Evolutionary conservation across 2,888 invertebrate species (phyloP), one percentile per base, ranked within the genome.

Genomic region (Halocaridina rubra): DNA sequence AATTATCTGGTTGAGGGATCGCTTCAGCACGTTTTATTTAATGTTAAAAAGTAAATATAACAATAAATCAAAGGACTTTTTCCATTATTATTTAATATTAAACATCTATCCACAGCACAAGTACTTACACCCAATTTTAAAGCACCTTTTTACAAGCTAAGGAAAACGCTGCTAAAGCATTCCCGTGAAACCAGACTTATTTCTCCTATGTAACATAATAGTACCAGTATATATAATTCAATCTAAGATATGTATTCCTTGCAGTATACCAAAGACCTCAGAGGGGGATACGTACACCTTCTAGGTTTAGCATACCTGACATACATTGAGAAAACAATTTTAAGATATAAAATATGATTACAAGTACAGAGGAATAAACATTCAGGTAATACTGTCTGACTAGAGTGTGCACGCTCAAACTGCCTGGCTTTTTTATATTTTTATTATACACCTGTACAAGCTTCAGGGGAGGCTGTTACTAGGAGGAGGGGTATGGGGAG

Each of bases 71-170:
- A 77, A 59, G 13, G 32, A 59, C 32, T 57, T 76, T 59, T 57
- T 57, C n/a, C n/a, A n/a, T n/a, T n/a, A n/a, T n/a, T n/a, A n/a
- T n/a, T n/a, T n/a, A n/a, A n/a, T n/a, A n/a, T n/a, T n/a, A n/a
- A n/a, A 76, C 27, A n/a, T 76, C 53, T 53, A 76, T 57, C 46
- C 75, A 76, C 75, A 76, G 57, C 75, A 75, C 46, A 76, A 76
- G 29, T 57, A 76, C 57, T 57, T 76, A 57, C 75, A 76, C 59
- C 76, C 32, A 77, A 77, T 77, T 77, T 29, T 46, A 27, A 77
- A 77, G 76, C 76, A 77, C 76, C 76, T 77, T 77, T 77, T 77
- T 77, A 77, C 76, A 77, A 59, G 32, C 30, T n/a, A 76, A 76
- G 53, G 46, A 29, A 76, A 57, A 77, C 30, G 59, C 19, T 30